Percentiles rank a stretch among this genome's conserved stretches.
Conservation (phyloP, 1,140 invertebrate genomes). For the Lepidurus apus region DNA sequence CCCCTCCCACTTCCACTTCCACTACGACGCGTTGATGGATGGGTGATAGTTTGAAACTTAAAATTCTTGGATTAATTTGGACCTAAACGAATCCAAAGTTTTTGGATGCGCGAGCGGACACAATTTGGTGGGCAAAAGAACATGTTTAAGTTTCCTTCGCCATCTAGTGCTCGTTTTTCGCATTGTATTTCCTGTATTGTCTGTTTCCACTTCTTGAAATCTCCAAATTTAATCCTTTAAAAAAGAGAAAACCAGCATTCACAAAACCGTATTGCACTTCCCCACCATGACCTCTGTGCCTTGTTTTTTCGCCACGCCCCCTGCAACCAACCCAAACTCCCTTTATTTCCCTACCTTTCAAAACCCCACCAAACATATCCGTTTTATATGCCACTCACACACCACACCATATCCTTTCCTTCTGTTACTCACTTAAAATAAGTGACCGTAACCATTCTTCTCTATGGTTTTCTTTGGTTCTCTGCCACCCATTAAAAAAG, state of each 20-base stretch:
- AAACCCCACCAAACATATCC: background rate
- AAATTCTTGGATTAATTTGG: background rate
- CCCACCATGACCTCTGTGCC: background rate
- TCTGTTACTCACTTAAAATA: background rate
- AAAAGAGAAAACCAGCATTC: background rate
- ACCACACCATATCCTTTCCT: background rate
- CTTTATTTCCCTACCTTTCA: background rate
- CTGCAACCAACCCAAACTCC: background rate
- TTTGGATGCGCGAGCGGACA: background rate
- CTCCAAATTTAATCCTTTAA: background rate
- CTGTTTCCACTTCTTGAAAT: background rate
- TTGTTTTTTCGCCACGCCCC: background rate
- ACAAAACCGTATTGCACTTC: background rate
- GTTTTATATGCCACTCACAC: background rate
- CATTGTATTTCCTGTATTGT: background rate
- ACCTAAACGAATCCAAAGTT: background rate
- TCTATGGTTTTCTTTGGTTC: background rate
- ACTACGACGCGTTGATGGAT: constrained; percentile 21
- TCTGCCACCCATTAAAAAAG: background rate
- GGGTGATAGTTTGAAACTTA: background rate
- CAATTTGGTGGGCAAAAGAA: background rate
- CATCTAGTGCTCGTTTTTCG: background rate
- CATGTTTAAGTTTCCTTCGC: background rate
- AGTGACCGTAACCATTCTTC: background rate
- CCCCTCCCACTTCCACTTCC: background rate